These are phyloP conservation scores for Verasper variegatus DNA, from an alignment of 2,113 vertebrate species.

Conservation along the genomic window DNA sequence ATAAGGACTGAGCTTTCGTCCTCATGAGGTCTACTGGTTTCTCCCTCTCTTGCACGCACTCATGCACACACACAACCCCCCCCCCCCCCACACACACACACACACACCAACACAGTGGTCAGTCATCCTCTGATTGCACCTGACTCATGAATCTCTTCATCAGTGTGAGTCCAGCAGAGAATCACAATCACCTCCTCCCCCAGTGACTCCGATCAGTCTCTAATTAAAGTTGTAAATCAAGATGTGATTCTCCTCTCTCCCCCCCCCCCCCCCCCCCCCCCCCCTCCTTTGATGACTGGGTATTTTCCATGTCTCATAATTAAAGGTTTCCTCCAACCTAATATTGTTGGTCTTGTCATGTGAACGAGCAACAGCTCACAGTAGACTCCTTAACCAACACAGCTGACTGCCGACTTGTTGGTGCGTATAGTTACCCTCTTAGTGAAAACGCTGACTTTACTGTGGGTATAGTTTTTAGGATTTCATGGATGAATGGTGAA, in stretches of 20 bases:
- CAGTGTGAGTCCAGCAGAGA: constrained; percentile 33
- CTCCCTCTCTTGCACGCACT: background rate
- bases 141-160: constrained; percentile 52
- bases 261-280: background rate
- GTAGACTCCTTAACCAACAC: no score
- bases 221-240: constrained; percentile 59
- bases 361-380: background rate
- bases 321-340: background rate
- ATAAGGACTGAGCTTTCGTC: no score
- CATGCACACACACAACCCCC: background rate
- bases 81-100: background rate
- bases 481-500: background rate
- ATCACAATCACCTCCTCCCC: constrained; percentile 15
- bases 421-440: no score
- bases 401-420: no score
- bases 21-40: no score
- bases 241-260: constrained; percentile 5
- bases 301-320: background rate
- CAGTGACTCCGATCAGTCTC: constrained; percentile 13
- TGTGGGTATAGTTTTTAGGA: background rate
- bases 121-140: constrained; percentile 30
- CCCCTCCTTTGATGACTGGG: background rate
- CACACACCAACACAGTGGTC: background rate
- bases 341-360: background rate
- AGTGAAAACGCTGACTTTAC: no score